phyloP scores from a whole-genome alignment of 2,888 invertebrate genomes.

The Tetragnatha montana region DNA sequence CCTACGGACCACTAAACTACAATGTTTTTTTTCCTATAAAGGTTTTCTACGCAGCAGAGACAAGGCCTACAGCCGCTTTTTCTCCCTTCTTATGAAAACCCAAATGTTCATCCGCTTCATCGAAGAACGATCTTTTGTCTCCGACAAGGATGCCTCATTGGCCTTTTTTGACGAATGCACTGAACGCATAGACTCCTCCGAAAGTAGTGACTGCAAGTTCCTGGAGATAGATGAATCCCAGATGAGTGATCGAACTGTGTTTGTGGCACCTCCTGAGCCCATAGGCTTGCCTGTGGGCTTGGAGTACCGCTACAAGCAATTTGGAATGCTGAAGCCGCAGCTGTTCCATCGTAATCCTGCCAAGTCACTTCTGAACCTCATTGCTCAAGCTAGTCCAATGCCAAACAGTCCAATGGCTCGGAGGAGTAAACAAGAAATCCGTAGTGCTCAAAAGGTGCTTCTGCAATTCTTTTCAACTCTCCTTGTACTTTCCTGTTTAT shows the following conservation, averaged over 20 bases:
- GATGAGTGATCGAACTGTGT: slow-evolving; percentile 92
- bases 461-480: no score
- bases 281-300: slow-evolving; percentile 74
- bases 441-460: slow-evolving; percentile 87
- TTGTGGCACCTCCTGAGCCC: slow-evolving; percentile 94
- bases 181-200: slow-evolving; percentile 80
- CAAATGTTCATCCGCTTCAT: slow-evolving; percentile 99
- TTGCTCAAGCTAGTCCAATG: slow-evolving; percentile 76
- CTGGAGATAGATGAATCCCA: slow-evolving; percentile 86
- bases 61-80: slow-evolving; percentile 86
- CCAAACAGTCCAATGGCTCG: slow-evolving; percentile 94
- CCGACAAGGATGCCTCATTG: slow-evolving; percentile 96
- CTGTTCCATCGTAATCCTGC: slow-evolving; percentile 76
- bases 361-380: slow-evolving; percentile 73
- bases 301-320: slow-evolving; percentile 75
- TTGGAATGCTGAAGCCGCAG: slow-evolving; percentile 76
- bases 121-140: slow-evolving; percentile 98
- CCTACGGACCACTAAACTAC: background rate
- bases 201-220: slow-evolving; percentile 78
- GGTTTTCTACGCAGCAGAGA: slow-evolving; percentile 91
- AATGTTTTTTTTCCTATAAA: slow-evolving; percentile 71
- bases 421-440: slow-evolving; percentile 96
- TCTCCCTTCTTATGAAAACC: slow-evolving; percentile 90
- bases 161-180: slow-evolving; percentile 98
- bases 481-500: no score